Evolutionary conservation across 2,888 invertebrate species (phyloP).

Genomic region (Gastrophysa polygoni): DNA sequence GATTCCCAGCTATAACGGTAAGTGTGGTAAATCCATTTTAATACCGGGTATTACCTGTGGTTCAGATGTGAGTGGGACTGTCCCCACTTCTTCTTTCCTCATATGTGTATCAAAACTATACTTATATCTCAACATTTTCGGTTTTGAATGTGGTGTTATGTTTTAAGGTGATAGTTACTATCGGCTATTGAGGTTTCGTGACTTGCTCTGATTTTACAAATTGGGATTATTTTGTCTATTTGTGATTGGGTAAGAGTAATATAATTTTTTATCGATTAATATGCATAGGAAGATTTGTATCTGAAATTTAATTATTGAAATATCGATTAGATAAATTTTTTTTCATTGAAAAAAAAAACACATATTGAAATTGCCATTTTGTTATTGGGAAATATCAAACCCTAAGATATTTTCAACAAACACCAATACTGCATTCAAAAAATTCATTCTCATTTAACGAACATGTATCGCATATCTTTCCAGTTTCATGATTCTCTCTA

Average conservation of each 20-base stretch:
- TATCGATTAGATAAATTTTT: too few species aligned
- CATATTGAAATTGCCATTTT: too few species aligned
- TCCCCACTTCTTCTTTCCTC: slow-evolving; percentile 6
- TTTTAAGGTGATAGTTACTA: slow-evolving; percentile 5
- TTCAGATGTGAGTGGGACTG: background rate
- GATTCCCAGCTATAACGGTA: too few species aligned
- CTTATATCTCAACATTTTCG: slow-evolving; percentile 13
- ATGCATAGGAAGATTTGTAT: too few species aligned
- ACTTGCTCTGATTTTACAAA: background rate
- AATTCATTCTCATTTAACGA: too few species aligned
- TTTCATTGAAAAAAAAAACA: too few species aligned
- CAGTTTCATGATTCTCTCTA: too few species aligned
- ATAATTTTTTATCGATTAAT: background rate
- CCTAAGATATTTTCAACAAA: too few species aligned
- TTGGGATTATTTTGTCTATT: slow-evolving; percentile 2
- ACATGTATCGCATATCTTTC: too few species aligned
- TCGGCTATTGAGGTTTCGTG: slow-evolving; percentile 10
- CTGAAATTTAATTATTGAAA: too few species aligned
- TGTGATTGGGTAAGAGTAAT: slow-evolving; percentile 2
- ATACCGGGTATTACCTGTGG: slow-evolving; percentile 6
- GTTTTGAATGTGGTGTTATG: slow-evolving; percentile 8
- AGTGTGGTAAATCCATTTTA: slow-evolving; percentile 1
- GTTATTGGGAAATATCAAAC: too few species aligned
- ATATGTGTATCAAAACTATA: background rate
- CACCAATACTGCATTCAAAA: too few species aligned